phyloP scores from a whole-genome alignment of 2,797 vertebrate genomes.

The Thaleichthys pacificus region DNA sequence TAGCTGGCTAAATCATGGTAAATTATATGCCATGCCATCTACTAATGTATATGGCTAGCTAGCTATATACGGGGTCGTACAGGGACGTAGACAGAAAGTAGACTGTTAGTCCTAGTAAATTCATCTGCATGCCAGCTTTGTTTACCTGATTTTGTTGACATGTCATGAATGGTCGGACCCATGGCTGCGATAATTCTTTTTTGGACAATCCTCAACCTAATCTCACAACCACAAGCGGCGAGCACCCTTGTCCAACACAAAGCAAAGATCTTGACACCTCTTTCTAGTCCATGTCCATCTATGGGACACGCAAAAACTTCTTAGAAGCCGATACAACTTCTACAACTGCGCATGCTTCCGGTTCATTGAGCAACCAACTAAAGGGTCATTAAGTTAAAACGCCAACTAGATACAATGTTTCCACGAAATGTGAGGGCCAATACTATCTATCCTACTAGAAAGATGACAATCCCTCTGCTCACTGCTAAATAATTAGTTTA shows the following conservation, averaged over 20 bases:
- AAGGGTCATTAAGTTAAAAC: not conserved
- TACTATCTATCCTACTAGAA: not conserved
- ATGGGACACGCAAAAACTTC: not conserved
- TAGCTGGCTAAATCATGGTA: too few relatives aligned
- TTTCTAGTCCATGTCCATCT: not conserved
- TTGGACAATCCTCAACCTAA: not conserved
- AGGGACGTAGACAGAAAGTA: too few relatives aligned
- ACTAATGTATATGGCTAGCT: too few relatives aligned
- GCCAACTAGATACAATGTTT: not conserved
- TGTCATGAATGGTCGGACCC: constrained; percentile 34
- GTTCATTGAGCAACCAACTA: not conserved
- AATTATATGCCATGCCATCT: too few relatives aligned
- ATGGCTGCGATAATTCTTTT: constrained; percentile 12
- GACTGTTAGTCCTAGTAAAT: not conserved
- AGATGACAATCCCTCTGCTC: too few relatives aligned
- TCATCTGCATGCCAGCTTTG: not conserved
- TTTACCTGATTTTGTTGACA: constrained; percentile 27
- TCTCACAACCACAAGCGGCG: not conserved
- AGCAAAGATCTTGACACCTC: not conserved
- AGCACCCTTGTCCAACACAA: not conserved
- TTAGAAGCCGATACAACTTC: not conserved
- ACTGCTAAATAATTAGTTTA: too few relatives aligned
- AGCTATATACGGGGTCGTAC: too few relatives aligned
- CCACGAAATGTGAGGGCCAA: not conserved
- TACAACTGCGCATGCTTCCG: constrained; percentile 16